Evolutionary conservation across 2,113 vertebrate genomes (phyloP).

Genomic region (Ancistrus triradiatus): DNA sequence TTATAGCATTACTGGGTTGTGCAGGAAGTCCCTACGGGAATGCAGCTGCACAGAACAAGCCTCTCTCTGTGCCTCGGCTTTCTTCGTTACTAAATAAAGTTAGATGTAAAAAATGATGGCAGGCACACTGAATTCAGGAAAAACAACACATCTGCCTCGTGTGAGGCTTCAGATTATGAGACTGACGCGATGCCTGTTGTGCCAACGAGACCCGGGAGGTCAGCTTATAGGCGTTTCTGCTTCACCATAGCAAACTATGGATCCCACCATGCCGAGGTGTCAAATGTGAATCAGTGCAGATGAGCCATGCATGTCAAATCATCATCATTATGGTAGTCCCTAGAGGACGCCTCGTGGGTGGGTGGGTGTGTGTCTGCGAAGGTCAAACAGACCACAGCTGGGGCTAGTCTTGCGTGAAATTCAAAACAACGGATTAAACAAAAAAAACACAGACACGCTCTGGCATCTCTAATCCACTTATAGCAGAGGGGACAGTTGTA

Average conservation of each 20-base stretch:
- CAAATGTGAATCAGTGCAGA: slow-evolving; percentile 34
- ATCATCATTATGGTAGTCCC: slow-evolving; percentile 38
- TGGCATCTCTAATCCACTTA: too few relatives aligned
- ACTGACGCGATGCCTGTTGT: slow-evolving; percentile 27
- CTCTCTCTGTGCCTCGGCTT: neutral
- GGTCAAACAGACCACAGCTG: slow-evolving; percentile 41
- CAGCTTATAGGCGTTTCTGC: fast-evolving
- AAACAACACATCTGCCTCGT: neutral
- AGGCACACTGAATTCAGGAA: neutral
- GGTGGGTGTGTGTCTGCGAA: slow-evolving; percentile 25
- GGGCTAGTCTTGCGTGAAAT: slow-evolving; percentile 19
- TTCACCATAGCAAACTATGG: neutral
- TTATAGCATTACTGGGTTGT: slow-evolving; percentile 12
- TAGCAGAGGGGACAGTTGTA: too few relatives aligned
- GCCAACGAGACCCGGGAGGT: slow-evolving; percentile 11
- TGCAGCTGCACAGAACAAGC: slow-evolving; percentile 4
- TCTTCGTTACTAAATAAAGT: neutral
- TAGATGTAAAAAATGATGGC: too few relatives aligned
- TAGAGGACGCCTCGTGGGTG: neutral
- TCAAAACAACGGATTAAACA: neutral
- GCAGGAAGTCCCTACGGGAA: slow-evolving; percentile 18
- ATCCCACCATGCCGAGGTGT: too few relatives aligned
- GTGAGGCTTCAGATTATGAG: slow-evolving; percentile 38
- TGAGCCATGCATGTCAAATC: slow-evolving; percentile 27
- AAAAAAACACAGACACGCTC: neutral